A percentile compares a stretch with the other conserved stretches of the same genome.
phyloP scores from a whole-genome alignment of 1,140 invertebrate genomes.

The Thalassaphorura encarpata region DNA sequence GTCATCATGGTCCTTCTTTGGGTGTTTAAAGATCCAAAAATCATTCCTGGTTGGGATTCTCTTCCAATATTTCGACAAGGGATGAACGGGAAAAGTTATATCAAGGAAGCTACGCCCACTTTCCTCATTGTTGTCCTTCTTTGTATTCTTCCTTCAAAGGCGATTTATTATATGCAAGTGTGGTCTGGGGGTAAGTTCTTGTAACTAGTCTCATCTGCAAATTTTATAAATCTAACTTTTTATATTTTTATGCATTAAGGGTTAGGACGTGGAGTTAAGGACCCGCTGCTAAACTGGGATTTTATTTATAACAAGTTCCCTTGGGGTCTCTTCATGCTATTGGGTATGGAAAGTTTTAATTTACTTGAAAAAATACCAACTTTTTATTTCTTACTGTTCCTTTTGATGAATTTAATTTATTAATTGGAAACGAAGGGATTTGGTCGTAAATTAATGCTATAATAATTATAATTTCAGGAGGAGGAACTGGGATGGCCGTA shows the following conservation, averaged over 20 bases:
- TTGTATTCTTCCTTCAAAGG: slow-evolving; percentile 24
- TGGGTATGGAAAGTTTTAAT: too few species aligned
- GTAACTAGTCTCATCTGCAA: background rate
- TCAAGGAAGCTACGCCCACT: slow-evolving; percentile 30
- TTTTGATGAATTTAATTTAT: too few species aligned
- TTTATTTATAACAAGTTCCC: slow-evolving; percentile 64
- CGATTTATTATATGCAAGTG: slow-evolving; percentile 21
- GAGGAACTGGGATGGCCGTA: slow-evolving; percentile 77
- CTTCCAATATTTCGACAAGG: slow-evolving; percentile 36
- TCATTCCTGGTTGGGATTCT: slow-evolving; percentile 40
- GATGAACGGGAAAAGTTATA: slow-evolving; percentile 25
- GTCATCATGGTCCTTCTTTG: slow-evolving; percentile 67
- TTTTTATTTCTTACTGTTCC: too few species aligned
- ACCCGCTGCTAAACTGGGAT: slow-evolving; percentile 62
- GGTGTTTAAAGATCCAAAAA: slow-evolving; percentile 77
- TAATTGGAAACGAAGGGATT: too few species aligned
- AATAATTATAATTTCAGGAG: too few species aligned
- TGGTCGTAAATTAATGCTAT: too few species aligned
- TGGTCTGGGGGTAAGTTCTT: slow-evolving; percentile 5
- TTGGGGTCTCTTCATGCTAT: slow-evolving; percentile 47
- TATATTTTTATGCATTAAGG: slow-evolving; percentile 9
- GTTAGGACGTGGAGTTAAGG: slow-evolving; percentile 24
- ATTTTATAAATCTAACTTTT: background rate
- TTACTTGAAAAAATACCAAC: too few species aligned
- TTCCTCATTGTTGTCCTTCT: slow-evolving; percentile 20